Percentiles rank a stretch among this genome's conserved stretches.
These are phyloP conservation scores for Poeciliopsis paucimaculata DNA, from an alignment of 2,797 vertebrate genomes.

Conservation along the genomic window DNA sequence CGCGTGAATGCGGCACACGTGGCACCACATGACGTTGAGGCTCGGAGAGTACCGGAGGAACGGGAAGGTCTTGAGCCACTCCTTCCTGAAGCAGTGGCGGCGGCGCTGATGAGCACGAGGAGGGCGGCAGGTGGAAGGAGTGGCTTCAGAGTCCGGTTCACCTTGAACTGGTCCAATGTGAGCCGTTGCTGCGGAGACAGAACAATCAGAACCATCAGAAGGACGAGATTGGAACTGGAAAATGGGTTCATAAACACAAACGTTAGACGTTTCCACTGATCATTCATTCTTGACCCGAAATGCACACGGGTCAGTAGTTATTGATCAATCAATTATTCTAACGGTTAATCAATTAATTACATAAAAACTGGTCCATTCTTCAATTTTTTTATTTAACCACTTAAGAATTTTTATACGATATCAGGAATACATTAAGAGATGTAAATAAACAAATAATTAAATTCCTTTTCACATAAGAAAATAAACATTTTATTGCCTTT, in stretches of 20 bases:
- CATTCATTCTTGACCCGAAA: no score
- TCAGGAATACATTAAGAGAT: no score
- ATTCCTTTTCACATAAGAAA: no score
- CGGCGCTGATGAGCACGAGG: constrained; percentile 51
- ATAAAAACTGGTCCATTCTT: no score
- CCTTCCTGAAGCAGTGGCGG: constrained; percentile 86
- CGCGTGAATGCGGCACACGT: constrained; percentile 89
- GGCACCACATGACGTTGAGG: constrained; percentile 92
- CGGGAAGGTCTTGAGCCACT: constrained; percentile 91
- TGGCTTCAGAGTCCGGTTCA: constrained; percentile 79
- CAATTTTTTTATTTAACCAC: no score
- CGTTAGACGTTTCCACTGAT: no score
- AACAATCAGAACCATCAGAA: background rate
- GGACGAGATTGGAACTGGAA: background rate
- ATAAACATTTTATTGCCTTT: no score
- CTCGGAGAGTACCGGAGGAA: constrained; percentile 90
- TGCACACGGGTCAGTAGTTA: no score
- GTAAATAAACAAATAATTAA: no score
- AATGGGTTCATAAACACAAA: background rate
- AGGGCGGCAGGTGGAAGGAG: constrained; percentile 49
- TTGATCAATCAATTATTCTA: no score
- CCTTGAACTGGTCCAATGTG: constrained; percentile 79
- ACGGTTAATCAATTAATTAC: no score
- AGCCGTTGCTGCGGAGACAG: constrained; percentile 77
- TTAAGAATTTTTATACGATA: no score